Base-by-base conservation (phyloP, 2,113 vertebrate species). In the Thalassoma bifasciatum region DNA sequence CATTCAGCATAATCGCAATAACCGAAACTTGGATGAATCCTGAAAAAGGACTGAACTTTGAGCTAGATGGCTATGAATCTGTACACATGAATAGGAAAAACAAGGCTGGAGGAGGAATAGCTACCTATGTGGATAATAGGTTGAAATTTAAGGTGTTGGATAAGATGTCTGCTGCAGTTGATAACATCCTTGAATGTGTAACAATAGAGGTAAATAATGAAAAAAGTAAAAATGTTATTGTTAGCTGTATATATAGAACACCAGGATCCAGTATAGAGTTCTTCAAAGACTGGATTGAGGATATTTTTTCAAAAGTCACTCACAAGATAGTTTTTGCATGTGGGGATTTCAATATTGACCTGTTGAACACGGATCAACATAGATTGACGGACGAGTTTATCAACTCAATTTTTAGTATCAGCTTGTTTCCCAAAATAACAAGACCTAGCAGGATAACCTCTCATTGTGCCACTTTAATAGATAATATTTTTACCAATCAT, bases 321-420 rank as follows among this genome's bases (percentile, higher is more conserved):
- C 24, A 56, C 51, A 56, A 56, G 12, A 10, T 7, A 3, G 10
- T 24, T 17, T 56, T 34, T 8, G 34, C 34, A 17, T 56, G 53
- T 36, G 60, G 26, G 8, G 62, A 51, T 16, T 51, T 36, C 7
- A 65, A 65, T 30, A 65, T 66, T 49, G 63, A 66, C 16, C 17
- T 56, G 30, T 13, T 66, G 2, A 66, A 66, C 22, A 46, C 62
- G 19, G 50, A 56, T 34, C 12, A 70, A 13, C 40, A 42, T 13
- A 42, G 12, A 42, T 12, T 42, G 3, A 42, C 40, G 2, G 40
- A 14, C 2, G 40, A 42, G 2, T 42, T 42, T 42, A 42, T 42
- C 40, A 42, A 42, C 13, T 13, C 40, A 42, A 42, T 42, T 9
- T 42, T 14, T 14, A 66, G 49, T 12, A 24, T 53, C 0, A 23